These are phyloP conservation scores for Hylaea fasciaria DNA, from an alignment of 2,888 invertebrate genomes.

Conservation along the genomic window DNA sequence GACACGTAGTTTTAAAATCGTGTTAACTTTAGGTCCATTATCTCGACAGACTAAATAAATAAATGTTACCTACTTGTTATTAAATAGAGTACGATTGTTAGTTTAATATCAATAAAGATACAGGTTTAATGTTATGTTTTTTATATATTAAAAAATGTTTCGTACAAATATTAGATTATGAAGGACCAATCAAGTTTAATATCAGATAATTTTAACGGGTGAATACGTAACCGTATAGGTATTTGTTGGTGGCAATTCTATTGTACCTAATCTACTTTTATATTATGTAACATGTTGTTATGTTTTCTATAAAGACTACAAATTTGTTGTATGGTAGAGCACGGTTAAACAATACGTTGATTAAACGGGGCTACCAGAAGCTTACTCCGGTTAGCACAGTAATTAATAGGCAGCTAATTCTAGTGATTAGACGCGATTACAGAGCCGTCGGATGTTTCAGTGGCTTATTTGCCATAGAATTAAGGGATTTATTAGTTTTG, in stretches of 20 bases:
- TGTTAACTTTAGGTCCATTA: constrained; percentile 28
- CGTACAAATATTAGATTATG: background rate
- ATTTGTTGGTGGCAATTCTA: too few relatives aligned
- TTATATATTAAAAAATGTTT: background rate
- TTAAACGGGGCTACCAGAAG: constrained; percentile 15
- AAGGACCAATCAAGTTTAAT: background rate
- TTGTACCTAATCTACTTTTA: too few relatives aligned
- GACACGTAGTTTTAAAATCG: constrained; percentile 28
- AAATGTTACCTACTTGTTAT: constrained; percentile 13
- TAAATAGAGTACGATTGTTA: background rate
- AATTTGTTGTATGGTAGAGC: background rate
- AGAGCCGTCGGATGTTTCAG: constrained; percentile 7
- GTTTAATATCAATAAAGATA: background rate
- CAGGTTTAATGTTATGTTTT: background rate
- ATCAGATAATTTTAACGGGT: too few relatives aligned
- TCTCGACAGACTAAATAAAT: constrained; percentile 17
- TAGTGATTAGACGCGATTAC: constrained; percentile 16
- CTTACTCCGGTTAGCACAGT: constrained; percentile 15
- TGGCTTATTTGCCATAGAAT: constrained; percentile 1
- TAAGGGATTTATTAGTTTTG: too few relatives aligned
- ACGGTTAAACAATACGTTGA: background rate
- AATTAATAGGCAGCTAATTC: constrained; percentile 20
- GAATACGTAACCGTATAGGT: too few relatives aligned
- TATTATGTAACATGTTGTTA: too few relatives aligned
- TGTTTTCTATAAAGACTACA: too few relatives aligned